A percentile compares a stretch with the other conserved stretches of the same genome.
These are phyloP conservation scores for Cephonodes hylas DNA, from an alignment of 2,888 invertebrate species.

Conservation along the genomic window DNA sequence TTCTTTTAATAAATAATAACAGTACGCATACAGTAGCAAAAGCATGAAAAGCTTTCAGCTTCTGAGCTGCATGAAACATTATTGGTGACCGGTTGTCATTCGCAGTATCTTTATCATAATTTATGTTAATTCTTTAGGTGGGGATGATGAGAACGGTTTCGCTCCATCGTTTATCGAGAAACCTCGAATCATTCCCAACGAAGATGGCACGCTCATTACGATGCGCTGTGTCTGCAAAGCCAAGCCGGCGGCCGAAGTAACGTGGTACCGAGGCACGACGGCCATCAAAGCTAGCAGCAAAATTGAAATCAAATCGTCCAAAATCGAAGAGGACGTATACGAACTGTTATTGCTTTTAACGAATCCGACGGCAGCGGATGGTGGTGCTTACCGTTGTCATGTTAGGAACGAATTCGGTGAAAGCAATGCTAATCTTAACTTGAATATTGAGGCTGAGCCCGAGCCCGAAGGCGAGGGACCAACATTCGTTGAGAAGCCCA, in stretches of 20 bases:
- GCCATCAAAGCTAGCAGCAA: constrained; percentile 91
- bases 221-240: constrained; percentile 98
- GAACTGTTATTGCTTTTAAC: constrained; percentile 87
- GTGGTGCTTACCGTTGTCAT: constrained; percentile 89
- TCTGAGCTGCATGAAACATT: constrained; percentile 62
- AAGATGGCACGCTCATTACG: constrained; percentile 96
- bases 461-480: constrained; percentile 96
- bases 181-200: constrained; percentile 99
- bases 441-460: constrained; percentile 98
- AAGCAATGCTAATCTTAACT: constrained; percentile 96
- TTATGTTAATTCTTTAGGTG: constrained; percentile 82
- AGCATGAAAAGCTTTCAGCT: constrained; percentile 73
- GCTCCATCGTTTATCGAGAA: constrained; percentile 99
- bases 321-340: constrained; percentile 91
- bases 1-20: constrained; percentile 26
- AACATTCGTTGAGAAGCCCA: constrained; percentile 94
- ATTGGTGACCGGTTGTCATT: constrained; percentile 12
- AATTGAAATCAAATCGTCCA: constrained; percentile 89
- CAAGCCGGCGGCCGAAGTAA: constrained; percentile 95
- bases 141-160: constrained; percentile 94
- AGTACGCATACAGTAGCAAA: constrained; percentile 78
- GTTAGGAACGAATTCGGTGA: constrained; percentile 98
- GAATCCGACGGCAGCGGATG: constrained; percentile 78
- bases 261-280: constrained; percentile 96
- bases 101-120: constrained; percentile 12